Evolutionary conservation across 2,797 vertebrate genomes (phyloP), one percentile per base, ranked within the genome.

Genomic region (Xenopus petersii): DNA sequence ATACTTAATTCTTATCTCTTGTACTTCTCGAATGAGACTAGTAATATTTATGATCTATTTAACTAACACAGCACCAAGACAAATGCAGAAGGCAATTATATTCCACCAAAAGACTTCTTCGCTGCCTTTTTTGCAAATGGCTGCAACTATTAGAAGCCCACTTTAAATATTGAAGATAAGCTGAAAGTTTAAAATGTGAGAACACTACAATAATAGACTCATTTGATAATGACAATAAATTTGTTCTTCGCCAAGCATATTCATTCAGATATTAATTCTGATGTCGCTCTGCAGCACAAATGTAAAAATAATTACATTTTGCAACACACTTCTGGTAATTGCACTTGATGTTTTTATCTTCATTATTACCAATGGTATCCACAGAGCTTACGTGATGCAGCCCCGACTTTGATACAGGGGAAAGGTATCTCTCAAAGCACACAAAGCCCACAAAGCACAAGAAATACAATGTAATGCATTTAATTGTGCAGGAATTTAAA

Each of bases 211-310:
- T 81, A 87, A 84, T 79, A 86, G 80, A 87, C 82, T 82, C 75
- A 82, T 84, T 86, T 87, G 86, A 84, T 87, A 85, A 85, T 81
- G 83, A 88, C 54, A 79, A 83, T 83, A 86, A 87, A 86, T 83
- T 82, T 87, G 86, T 80, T 80, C 81, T 86, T 86, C 84, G 84
- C 80, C 61, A 61, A 48, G 84, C 84, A 86, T 68, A 83, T 80
- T 80, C 83, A 82, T 78, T 77, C 81, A 82, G 78, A 83, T 84
- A 87, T 84, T 81, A 86, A 86, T 81, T 88, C 86, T 77, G 81
- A 74, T 83, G 85, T 82, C 72, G 7, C 79, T 79, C 12, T 0
- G 26, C 81, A 73, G 83, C 74, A 80, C 79, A 83, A 80, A 80
- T 81, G 84, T 77, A 80, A 65, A 84, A 81, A 81, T 77, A 80